Percentiles rank a stretch among this genome's conserved stretches.
Conservation (phyloP, 1,140 invertebrate genomes). For the Drosophila fuyamai region DNA sequence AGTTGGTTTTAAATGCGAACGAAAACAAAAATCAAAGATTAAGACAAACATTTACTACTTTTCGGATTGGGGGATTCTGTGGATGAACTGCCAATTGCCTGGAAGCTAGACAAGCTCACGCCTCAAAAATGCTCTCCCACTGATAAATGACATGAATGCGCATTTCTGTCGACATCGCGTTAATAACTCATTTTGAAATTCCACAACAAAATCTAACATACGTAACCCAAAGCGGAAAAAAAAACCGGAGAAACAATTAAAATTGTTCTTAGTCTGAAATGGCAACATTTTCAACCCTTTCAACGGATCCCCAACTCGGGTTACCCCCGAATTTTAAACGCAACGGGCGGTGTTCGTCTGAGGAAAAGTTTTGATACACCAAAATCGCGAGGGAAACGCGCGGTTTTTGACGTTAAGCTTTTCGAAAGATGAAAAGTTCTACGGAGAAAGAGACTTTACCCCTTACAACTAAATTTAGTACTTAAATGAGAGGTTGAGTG, state of each 20-base stretch:
- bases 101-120: conserved; percentile 60
- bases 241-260: conserved; percentile 70
- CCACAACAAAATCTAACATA: conserved; percentile 58
- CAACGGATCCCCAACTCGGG: background rate
- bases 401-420: conserved; percentile 33
- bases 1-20: conserved; percentile 26
- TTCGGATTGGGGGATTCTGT: conserved; percentile 7
- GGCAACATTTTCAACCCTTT: conserved; percentile 60
- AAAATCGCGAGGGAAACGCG: conserved; percentile 52
- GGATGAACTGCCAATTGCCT: conserved; percentile 53
- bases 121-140: conserved; percentile 34
- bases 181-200: conserved; percentile 84
- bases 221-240: conserved; percentile 24
- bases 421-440: conserved; percentile 26
- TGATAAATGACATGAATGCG: conserved; percentile 81
- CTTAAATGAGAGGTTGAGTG: conserved; percentile 2
- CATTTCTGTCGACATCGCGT: conserved; percentile 67
- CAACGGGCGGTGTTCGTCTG: conserved; percentile 28
- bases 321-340: background rate
- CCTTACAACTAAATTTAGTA: conserved; percentile 7
- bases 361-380: conserved; percentile 35
- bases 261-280: conserved; percentile 63
- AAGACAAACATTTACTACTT: conserved; percentile 84
- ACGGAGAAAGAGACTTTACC: conserved; percentile 22
- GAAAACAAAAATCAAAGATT: conserved; percentile 84